These are phyloP conservation scores for Pseudocheirus occidentalis DNA, from an alignment of 2,797 vertebrate genomes.

Conservation along the genomic window DNA sequence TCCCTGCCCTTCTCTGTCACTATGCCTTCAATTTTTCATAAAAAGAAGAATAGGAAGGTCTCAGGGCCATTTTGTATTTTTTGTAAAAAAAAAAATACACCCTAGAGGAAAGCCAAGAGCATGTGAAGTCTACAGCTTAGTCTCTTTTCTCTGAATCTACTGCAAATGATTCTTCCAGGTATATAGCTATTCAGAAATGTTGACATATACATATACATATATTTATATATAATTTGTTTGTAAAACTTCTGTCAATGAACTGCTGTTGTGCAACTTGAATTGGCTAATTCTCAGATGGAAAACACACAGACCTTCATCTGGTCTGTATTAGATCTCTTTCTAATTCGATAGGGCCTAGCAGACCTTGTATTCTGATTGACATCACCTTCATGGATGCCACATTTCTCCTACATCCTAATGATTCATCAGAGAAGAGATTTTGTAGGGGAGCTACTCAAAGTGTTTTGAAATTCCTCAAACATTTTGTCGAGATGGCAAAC, in stretches of 20 bases:
- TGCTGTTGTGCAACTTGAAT: background rate
- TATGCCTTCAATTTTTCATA: background rate
- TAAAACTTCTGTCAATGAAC: background rate
- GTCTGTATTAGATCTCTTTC: background rate
- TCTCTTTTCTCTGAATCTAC: background rate
- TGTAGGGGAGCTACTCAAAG: background rate
- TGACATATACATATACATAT: background rate
- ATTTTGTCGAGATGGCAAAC: background rate
- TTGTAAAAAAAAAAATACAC: background rate
- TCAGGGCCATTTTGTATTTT: background rate
- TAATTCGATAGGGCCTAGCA: background rate
- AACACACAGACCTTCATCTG: background rate
- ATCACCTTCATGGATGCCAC: background rate
- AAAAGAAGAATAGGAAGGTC: background rate
- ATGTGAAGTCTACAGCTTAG: too few relatives aligned
- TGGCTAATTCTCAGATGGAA: background rate
- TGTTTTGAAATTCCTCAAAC: constrained; percentile 12
- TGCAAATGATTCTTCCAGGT: background rate
- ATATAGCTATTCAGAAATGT: background rate
- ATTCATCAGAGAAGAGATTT: background rate
- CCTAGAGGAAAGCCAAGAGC: background rate
- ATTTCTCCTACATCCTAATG: background rate
- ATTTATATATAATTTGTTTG: background rate
- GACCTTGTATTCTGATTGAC: background rate
- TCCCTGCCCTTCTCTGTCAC: background rate